A percentile compares a stretch with the other conserved stretches of the same genome.
phyloP scores from a whole-genome alignment of 2,113 vertebrate species.

The mouse (Mus musculus) region DNA sequence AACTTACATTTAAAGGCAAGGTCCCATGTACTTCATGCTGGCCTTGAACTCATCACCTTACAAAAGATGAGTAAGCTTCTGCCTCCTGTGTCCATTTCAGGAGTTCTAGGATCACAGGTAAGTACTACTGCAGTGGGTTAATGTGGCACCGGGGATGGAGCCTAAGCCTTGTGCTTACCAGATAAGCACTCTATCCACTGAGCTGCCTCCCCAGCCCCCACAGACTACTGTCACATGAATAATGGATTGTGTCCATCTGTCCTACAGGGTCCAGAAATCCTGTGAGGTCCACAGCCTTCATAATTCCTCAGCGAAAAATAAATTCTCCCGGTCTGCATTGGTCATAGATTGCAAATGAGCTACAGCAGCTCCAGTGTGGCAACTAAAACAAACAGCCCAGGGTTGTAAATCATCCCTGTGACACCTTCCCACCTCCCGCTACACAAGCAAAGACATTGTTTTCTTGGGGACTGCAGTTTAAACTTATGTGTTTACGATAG shows the following conservation, averaged over 20 bases:
- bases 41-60: not conserved
- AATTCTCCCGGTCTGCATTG: not conserved
- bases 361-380: not conserved
- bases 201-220: not conserved
- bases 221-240: not conserved
- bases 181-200: not conserved
- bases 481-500: conserved; percentile 23
- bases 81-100: not conserved
- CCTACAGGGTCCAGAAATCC: not conserved
- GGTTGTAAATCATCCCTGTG: not conserved
- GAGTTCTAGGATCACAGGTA: not conserved
- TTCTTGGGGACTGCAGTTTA: conserved; percentile 46
- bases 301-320: not conserved
- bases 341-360: not conserved
- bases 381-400: conserved; percentile 2
- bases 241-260: not conserved
- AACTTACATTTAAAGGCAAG: not conserved
- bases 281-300: fast-evolving
- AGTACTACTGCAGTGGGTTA: not conserved
- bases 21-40: not conserved
- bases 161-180: not conserved
- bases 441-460: not conserved
- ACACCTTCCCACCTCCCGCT: not conserved
- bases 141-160: no score
- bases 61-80: not conserved